Percentiles rank a stretch among this genome's conserved stretches.
Evolutionary conservation across 92 coral and sea anemone species (phyloP).

Genomic region (Porites cylindrica): DNA sequence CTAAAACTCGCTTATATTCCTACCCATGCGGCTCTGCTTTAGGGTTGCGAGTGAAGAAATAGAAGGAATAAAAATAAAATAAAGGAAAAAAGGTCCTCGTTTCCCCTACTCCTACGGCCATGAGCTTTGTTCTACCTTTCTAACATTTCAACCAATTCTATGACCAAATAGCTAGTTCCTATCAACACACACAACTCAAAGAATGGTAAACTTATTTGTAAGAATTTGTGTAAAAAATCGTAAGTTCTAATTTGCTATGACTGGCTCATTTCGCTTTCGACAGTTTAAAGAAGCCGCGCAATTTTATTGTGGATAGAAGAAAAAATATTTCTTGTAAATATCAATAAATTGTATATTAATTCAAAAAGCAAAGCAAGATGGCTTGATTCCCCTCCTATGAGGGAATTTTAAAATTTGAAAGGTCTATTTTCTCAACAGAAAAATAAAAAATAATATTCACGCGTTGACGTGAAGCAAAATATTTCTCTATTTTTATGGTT

Average conservation of each 20-base stretch:
- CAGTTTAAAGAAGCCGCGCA: neutral
- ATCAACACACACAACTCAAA: no score
- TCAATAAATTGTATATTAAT: conserved; percentile 4
- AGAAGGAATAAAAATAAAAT: no score
- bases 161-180: neutral
- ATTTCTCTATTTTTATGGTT: neutral
- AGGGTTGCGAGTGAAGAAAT: no score
- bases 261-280: neutral
- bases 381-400: neutral
- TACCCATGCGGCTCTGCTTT: no score
- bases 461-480: neutral
- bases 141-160: neutral
- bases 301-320: neutral
- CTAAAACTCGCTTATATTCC: no score
- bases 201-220: neutral
- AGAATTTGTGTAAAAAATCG: neutral
- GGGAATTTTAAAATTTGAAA: conserved; percentile 7
- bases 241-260: neutral
- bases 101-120: no score
- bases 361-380: neutral
- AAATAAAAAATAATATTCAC: neutral
- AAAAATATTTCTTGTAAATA: conserved; percentile 10
- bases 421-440: conserved; percentile 2
- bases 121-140: no score
- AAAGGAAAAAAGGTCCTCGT: no score